These are phyloP conservation scores for Eristalinus aeneus DNA, from an alignment of 2,888 invertebrate genomes.

Conservation along the genomic window DNA sequence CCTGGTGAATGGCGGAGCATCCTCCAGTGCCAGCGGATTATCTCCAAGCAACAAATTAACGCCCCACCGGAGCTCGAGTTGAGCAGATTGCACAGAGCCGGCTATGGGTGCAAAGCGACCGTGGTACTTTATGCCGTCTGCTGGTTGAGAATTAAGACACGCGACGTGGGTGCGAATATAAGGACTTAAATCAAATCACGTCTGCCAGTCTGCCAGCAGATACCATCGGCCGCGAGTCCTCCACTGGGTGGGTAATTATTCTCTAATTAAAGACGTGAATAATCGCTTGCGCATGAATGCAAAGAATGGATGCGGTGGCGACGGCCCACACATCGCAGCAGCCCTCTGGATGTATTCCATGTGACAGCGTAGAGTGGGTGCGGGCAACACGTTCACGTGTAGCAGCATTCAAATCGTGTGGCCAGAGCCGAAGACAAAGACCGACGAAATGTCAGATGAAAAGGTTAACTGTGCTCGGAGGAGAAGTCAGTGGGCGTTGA, in stretches of 20 bases:
- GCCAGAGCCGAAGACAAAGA: slow-evolving; percentile 5
- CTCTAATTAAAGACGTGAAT: slow-evolving; percentile 79
- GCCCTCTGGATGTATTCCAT: slow-evolving; percentile 11
- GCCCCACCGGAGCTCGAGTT: slow-evolving; percentile 33
- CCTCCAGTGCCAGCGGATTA: background rate
- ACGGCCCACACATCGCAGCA: slow-evolving; percentile 11
- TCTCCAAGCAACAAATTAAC: slow-evolving; percentile 54
- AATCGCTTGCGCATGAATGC: slow-evolving; percentile 53
- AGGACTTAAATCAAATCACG: slow-evolving; percentile 67
- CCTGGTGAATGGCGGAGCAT: background rate
- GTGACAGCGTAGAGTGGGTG: background rate
- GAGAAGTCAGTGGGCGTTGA: slow-evolving; percentile 25
- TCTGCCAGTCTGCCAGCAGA: slow-evolving; percentile 65
- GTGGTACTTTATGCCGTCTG: slow-evolving; percentile 73
- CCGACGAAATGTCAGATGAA: slow-evolving; percentile 41
- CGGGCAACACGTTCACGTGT: slow-evolving; percentile 25
- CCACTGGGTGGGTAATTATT: slow-evolving; percentile 77
- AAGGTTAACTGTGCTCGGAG: slow-evolving; percentile 11
- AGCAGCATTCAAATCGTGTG: slow-evolving; percentile 29
- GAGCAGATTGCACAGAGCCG: slow-evolving; percentile 16
- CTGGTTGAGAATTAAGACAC: slow-evolving; percentile 77
- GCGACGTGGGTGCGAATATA: slow-evolving; percentile 55
- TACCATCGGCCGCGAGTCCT: slow-evolving; percentile 73
- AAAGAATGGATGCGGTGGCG: background rate
- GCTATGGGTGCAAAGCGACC: slow-evolving; percentile 41